Evolutionary conservation across 2,888 invertebrate species (phyloP).

Genomic region (Euplagia quadripunctaria): DNA sequence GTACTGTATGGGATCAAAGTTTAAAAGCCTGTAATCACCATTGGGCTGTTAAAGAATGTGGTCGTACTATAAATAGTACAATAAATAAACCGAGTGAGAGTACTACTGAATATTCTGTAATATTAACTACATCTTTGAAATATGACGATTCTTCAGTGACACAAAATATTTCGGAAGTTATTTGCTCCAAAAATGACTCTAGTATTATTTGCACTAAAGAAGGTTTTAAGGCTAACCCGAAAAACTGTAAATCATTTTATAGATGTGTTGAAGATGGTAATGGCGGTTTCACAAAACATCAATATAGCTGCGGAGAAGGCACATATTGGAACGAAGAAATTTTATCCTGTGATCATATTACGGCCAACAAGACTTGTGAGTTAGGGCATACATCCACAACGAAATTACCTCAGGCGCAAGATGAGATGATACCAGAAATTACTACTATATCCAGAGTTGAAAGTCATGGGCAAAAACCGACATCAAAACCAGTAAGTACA

Average conservation of each 20-base stretch:
- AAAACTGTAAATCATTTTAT: slow-evolving; percentile 92
- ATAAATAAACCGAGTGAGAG: slow-evolving; percentile 11
- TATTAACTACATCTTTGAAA: slow-evolving; percentile 18
- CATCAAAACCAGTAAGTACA: slow-evolving; percentile 41
- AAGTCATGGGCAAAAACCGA: slow-evolving; percentile 23
- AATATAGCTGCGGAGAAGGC: slow-evolving; percentile 91
- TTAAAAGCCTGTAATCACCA: slow-evolving; percentile 87
- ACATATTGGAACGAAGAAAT: slow-evolving; percentile 92
- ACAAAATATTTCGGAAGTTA: slow-evolving; percentile 13
- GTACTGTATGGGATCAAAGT: slow-evolving; percentile 88
- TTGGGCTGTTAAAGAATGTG: slow-evolving; percentile 59
- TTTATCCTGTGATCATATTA: slow-evolving; percentile 90
- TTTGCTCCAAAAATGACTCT: slow-evolving; percentile 16
- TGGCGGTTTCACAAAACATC: slow-evolving; percentile 88
- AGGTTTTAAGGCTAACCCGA: slow-evolving; percentile 89
- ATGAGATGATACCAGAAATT: slow-evolving; percentile 42
- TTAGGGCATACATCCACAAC: slow-evolving; percentile 40
- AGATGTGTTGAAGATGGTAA: slow-evolving; percentile 90
- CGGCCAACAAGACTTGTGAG: slow-evolving; percentile 35
- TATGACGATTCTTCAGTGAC: background rate
- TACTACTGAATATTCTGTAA: slow-evolving; percentile 14
- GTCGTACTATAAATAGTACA: slow-evolving; percentile 40
- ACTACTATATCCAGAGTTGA: slow-evolving; percentile 37
- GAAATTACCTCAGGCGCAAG: slow-evolving; percentile 30
- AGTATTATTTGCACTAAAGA: slow-evolving; percentile 31